Percentiles rank a stretch among this genome's conserved stretches.
phyloP scores from a whole-genome alignment of 2,797 vertebrate genomes.

The Argyrosomus regius region DNA sequence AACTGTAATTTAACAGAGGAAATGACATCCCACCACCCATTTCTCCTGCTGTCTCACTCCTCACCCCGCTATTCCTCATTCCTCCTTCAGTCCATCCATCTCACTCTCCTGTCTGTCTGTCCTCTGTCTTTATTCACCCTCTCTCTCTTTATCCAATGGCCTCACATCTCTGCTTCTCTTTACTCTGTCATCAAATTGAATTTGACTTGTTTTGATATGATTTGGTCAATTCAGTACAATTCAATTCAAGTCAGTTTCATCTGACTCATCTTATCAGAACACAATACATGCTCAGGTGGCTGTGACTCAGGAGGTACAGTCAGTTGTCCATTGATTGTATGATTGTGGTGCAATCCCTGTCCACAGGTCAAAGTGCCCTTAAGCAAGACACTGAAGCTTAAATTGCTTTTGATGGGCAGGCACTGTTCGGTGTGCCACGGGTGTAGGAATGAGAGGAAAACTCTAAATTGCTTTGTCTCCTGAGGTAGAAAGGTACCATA shows the following conservation, averaged over 20 bases:
- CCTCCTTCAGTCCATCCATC: conserved; percentile 39
- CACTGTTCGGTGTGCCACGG: rapidly evolving
- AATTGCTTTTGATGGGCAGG: background rate
- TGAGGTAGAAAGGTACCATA: background rate
- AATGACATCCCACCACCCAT: conserved; percentile 63
- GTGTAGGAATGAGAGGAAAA: background rate
- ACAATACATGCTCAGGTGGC: background rate
- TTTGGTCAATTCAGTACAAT: conserved; percentile 25
- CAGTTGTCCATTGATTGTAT: background rate
- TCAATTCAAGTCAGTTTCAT: background rate
- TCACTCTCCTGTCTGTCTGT: conserved; percentile 16
- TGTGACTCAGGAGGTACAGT: conserved; percentile 1
- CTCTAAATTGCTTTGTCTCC: background rate
- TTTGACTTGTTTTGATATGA: conserved; percentile 36
- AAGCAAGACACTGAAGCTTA: conserved; percentile 2
- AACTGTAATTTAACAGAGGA: conserved; percentile 68
- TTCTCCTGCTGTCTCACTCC: conserved; percentile 55
- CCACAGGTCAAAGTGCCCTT: conserved; percentile 14
- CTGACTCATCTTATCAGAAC: conserved; percentile 13
- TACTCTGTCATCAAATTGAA: conserved; percentile 13
- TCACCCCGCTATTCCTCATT: conserved; percentile 42
- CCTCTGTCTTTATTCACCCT: conserved; percentile 2
- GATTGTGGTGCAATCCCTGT: conserved; percentile 11
- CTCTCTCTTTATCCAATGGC: background rate
- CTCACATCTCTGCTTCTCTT: conserved; percentile 1